Evolutionary conservation across 2,888 invertebrate genomes (phyloP).

Genomic region (Vesta saturnalis): DNA sequence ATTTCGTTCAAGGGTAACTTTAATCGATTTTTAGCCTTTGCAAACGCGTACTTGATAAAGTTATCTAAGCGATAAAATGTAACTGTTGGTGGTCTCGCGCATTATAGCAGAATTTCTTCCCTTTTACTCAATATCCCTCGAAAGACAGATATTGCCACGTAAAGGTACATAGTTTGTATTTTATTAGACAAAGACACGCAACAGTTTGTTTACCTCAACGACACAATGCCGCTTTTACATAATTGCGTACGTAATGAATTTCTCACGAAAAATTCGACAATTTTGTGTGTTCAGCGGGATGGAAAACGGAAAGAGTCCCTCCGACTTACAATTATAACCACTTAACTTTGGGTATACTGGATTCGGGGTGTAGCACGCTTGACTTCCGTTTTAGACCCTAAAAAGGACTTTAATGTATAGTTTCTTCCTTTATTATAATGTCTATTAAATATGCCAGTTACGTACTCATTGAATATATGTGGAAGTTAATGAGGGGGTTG

Average conservation of each 20-base stretch:
- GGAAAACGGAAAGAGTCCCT: conserved; percentile 46
- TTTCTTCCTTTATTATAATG: conserved; percentile 17
- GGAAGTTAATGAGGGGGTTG: conserved; percentile 12
- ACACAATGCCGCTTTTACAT: background rate
- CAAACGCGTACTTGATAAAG: too few species aligned
- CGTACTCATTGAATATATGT: conserved; percentile 14
- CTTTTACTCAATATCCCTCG: too few species aligned
- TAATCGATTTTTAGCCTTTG: too few species aligned
- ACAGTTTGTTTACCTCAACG: conserved; percentile 21
- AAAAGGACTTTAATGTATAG: conserved; percentile 16
- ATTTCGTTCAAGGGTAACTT: too few species aligned
- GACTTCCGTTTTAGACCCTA: conserved; percentile 31
- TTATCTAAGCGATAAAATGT: too few species aligned
- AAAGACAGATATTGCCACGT: too few species aligned
- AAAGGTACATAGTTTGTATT: too few species aligned
- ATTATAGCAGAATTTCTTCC: too few species aligned
- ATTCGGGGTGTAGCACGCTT: conserved; percentile 29
- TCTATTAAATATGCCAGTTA: conserved; percentile 18
- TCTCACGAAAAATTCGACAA: background rate
- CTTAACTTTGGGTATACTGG: conserved; percentile 47
- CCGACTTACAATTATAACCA: conserved; percentile 48
- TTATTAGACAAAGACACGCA: conserved; percentile 16
- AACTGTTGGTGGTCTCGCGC: too few species aligned
- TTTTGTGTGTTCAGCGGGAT: conserved; percentile 37
- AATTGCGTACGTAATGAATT: background rate